Evolutionary conservation across 2,113 vertebrate species (phyloP).

Genomic region (Strix aluco): DNA sequence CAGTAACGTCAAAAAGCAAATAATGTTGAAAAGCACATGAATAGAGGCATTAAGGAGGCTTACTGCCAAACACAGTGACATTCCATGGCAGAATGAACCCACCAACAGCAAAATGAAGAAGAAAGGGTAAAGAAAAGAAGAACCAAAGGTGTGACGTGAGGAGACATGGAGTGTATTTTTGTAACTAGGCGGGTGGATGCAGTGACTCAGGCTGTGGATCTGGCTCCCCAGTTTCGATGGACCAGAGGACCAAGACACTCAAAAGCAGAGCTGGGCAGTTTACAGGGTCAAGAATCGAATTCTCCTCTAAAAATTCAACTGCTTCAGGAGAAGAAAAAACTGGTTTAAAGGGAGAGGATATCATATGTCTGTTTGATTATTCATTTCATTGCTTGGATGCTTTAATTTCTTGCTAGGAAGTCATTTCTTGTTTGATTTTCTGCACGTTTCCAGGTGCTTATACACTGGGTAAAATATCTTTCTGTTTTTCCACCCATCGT

Average conservation of each 20-base stretch:
- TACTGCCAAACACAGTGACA: background rate
- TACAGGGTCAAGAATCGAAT: background rate
- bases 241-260: background rate
- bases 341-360: background rate
- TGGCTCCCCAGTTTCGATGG: background rate
- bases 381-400: background rate
- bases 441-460: background rate
- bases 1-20: background rate
- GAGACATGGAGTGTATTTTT: background rate
- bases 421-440: background rate
- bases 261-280: background rate
- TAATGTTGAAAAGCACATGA: background rate
- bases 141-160: fast-evolving
- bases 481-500: background rate
- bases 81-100: background rate
- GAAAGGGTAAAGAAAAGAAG: background rate
- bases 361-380: background rate
- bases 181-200: fast-evolving
- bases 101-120: background rate
- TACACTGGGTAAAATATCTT: background rate
- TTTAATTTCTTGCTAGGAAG: conserved; percentile 13
- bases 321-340: background rate
- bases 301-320: background rate
- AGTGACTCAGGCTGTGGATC: background rate
- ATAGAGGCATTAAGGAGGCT: background rate